Percentiles rank a stretch among this genome's conserved stretches.
Conservation (phyloP, 2,888 invertebrate genomes). For the Anticlea derivata region DNA sequence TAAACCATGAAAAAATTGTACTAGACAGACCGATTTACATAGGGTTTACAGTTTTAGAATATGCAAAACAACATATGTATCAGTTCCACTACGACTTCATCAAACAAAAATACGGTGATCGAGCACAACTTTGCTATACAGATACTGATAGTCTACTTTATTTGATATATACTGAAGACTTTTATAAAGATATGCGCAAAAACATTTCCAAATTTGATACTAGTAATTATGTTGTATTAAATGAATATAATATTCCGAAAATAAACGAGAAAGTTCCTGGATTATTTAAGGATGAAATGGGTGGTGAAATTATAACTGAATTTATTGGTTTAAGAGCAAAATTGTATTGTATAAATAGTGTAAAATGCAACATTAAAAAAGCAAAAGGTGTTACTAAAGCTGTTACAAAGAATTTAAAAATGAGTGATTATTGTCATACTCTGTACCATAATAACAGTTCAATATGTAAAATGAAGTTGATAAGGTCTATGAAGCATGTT, state of each 20-base stretch:
- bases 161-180: conserved; percentile 3
- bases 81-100: conserved; percentile 14
- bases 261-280: conserved; percentile 8
- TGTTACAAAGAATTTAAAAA: not conserved
- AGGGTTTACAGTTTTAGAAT: conserved; percentile 22
- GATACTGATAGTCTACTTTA: conserved; percentile 12
- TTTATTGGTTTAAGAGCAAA: conserved; percentile 16
- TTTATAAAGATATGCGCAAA: conserved; percentile 4
- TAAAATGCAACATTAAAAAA: conserved; percentile 1
- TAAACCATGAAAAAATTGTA: conserved; percentile 12
- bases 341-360: conserved; percentile 2
- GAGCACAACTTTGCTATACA: conserved; percentile 5
- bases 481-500: conserved; percentile 4
- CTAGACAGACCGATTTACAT: conserved; percentile 26
- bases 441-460: not conserved
- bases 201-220: conserved; percentile 1
- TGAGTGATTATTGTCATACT: not conserved
- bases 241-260: conserved; percentile 2
- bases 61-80: conserved; percentile 14
- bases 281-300: conserved; percentile 17
- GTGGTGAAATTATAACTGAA: conserved; percentile 8
- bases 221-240: not conserved
- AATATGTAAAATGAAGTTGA: conserved; percentile 13
- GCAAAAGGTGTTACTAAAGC: conserved; percentile 6
- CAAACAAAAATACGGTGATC: not conserved